These are phyloP conservation scores for Drosophila mulleri DNA, from an alignment of 2,888 invertebrate species.

Conservation along the genomic window DNA sequence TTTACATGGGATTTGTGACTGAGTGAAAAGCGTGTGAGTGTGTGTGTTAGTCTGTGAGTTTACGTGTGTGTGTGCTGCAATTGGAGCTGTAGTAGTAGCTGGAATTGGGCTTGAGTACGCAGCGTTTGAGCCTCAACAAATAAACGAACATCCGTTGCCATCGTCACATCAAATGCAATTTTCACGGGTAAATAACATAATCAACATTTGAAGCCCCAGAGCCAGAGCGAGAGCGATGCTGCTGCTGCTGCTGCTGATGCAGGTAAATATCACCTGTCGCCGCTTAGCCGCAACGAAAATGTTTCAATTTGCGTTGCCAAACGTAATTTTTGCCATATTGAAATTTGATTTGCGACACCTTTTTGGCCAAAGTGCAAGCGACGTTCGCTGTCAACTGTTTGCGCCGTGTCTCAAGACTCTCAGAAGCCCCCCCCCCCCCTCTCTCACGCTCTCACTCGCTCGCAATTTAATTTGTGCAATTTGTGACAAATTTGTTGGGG, in stretches of 20 bases:
- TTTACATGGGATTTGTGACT: slow-evolving; percentile 68
- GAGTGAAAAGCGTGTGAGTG: background rate
- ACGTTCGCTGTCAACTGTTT: slow-evolving; percentile 60
- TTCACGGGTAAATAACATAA: slow-evolving; percentile 76
- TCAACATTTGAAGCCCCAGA: slow-evolving; percentile 40
- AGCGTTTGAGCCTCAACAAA: slow-evolving; percentile 49
- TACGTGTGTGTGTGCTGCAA: slow-evolving; percentile 2
- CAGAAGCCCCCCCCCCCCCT: background rate
- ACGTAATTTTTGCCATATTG: slow-evolving; percentile 65
- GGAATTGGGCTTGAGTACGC: background rate
- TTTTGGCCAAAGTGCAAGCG: slow-evolving; percentile 58
- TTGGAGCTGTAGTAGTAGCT: background rate
- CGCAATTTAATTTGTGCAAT: slow-evolving; percentile 61
- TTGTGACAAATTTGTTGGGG: slow-evolving; percentile 67
- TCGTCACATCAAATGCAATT: slow-evolving; percentile 78
- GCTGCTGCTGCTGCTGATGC: background rate
- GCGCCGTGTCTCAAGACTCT: slow-evolving; percentile 24
- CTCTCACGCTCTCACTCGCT: background rate
- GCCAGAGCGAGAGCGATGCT: background rate
- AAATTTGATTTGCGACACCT: slow-evolving; percentile 67
- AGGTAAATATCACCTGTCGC: slow-evolving; percentile 10
- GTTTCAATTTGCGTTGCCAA: slow-evolving; percentile 65
- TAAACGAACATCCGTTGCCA: slow-evolving; percentile 72
- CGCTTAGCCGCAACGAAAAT: slow-evolving; percentile 53
- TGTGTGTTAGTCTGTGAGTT: no score